A percentile compares a stretch with the other conserved stretches of the same genome.
Evolutionary conservation across 2,797 vertebrate species (phyloP).

Genomic region (Takifugu rubripes): DNA sequence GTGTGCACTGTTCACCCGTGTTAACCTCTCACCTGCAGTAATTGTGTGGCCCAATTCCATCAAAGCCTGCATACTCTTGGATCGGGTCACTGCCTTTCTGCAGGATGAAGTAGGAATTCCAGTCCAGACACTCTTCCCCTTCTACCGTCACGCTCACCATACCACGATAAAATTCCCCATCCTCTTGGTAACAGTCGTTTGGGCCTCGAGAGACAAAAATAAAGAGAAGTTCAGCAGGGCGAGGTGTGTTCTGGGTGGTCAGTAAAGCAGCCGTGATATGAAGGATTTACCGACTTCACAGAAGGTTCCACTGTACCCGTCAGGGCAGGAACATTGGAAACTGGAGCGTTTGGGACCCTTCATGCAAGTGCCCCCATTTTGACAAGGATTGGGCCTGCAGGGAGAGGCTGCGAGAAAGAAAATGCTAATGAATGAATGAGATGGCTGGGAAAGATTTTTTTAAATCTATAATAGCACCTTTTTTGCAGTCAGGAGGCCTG

Average conservation of each 20-base stretch:
- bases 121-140: constrained; percentile 59
- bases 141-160: constrained; percentile 46
- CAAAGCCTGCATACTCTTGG: constrained; percentile 25
- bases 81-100: constrained; percentile 33
- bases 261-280: not conserved
- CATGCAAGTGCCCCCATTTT: constrained; percentile 60
- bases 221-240: not conserved
- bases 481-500: constrained; percentile 55
- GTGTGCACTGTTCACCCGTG: constrained; percentile 1
- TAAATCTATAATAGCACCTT: constrained; percentile 30
- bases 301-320: constrained; percentile 51
- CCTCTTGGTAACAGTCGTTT: constrained; percentile 58
- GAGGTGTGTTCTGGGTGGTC: not conserved
- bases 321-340: constrained; percentile 55
- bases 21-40: constrained; percentile 60
- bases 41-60: constrained; percentile 60
- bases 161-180: constrained; percentile 61
- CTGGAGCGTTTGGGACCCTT: constrained; percentile 26
- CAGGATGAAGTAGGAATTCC: constrained; percentile 61
- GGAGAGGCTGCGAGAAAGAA: constrained; percentile 29
- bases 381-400: constrained; percentile 62
- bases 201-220: constrained; percentile 29
- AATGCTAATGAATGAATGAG: not conserved
- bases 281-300: constrained; percentile 64
- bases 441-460: no score